phyloP scores from a whole-genome alignment of 2,888 invertebrate species.

The Eupithecia insigniata region DNA sequence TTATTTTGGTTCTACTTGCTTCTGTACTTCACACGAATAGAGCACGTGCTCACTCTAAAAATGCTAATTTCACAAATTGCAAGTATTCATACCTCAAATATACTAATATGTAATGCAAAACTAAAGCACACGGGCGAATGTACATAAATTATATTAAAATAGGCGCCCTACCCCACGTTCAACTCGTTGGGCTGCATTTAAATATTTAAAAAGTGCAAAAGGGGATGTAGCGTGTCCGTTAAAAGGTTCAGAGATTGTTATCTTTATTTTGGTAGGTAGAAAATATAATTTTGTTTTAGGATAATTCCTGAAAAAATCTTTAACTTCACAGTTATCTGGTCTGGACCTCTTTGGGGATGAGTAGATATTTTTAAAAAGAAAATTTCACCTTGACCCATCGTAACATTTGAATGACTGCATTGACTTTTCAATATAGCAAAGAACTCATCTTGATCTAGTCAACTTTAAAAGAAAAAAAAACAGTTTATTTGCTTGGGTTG shows the following conservation, averaged over 20 bases:
- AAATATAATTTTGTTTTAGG: neutral
- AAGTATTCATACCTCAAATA: conserved; percentile 36
- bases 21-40: neutral
- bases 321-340: neutral
- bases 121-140: conserved; percentile 29
- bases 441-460: neutral
- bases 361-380: neutral
- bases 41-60: neutral
- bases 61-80: conserved; percentile 27
- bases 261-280: neutral
- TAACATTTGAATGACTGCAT: neutral
- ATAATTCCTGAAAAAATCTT: neutral
- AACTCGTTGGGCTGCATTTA: conserved; percentile 50
- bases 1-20: neutral
- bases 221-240: neutral
- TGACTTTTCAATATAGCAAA: neutral
- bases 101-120: conserved; percentile 26
- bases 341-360: neutral
- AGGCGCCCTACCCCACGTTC: conserved; percentile 25
- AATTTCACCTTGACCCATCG: neutral
- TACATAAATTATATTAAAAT: conserved; percentile 35
- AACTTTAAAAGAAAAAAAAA: neutral
- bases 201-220: conserved; percentile 54
- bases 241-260: conserved; percentile 20
- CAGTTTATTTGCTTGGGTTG: neutral